Evolutionary conservation across 2,113 vertebrate species (phyloP).

Genomic region (Limnothrissa miodon): DNA sequence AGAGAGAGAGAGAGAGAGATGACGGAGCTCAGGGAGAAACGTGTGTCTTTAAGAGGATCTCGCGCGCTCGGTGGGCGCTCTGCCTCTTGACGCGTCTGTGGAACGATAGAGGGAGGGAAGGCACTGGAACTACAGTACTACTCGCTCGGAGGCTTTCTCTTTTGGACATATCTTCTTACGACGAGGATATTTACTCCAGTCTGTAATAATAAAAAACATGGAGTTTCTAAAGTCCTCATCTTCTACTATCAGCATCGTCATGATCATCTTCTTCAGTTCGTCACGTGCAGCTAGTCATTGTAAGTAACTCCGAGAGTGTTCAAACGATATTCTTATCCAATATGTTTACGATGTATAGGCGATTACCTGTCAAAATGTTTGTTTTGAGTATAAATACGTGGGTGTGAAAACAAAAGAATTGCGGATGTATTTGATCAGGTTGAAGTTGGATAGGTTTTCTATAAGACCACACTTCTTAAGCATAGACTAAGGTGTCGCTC

Average conservation of each 20-base stretch:
- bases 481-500: neutral
- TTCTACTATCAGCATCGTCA: slow-evolving; percentile 36
- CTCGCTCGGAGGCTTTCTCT: neutral
- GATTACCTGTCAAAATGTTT: neutral
- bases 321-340: neutral
- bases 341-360: neutral
- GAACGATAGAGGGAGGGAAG: slow-evolving; percentile 17
- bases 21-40: slow-evolving; percentile 40
- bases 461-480: neutral
- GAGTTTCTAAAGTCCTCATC: slow-evolving; percentile 46
- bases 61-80: slow-evolving; percentile 32
- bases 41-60: slow-evolving; percentile 48
- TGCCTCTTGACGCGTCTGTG: slow-evolving; percentile 32
- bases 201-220: slow-evolving; percentile 39
- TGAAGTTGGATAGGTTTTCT: neutral
- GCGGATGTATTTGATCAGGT: neutral
- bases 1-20: slow-evolving; percentile 40
- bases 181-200: slow-evolving; percentile 34
- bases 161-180: slow-evolving; percentile 22
- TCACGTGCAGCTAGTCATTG: slow-evolving; percentile 63
- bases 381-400: neutral
- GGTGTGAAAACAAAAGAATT: neutral
- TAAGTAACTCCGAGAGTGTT: slow-evolving; percentile 57
- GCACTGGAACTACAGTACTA: slow-evolving; percentile 7
- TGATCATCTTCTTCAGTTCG: slow-evolving; percentile 56